phyloP scores from a whole-genome alignment of 2,113 vertebrate species.

The Rhadina sibilatrix region DNA sequence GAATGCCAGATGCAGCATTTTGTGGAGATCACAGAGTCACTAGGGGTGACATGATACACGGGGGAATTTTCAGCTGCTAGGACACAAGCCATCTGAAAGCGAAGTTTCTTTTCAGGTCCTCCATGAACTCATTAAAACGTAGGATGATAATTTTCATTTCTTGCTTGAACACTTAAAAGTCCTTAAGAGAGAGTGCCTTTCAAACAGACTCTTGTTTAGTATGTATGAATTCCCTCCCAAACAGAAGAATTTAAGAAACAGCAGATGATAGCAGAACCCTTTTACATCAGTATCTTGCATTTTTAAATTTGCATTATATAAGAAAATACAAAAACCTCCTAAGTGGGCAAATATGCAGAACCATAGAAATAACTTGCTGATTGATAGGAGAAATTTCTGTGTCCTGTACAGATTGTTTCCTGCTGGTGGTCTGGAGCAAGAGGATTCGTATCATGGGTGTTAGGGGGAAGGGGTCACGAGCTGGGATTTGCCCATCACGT shows the following conservation, averaged over 20 bases:
- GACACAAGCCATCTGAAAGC: not conserved
- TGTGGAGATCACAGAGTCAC: not conserved
- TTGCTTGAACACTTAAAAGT: slow-evolving; percentile 21
- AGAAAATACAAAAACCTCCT: not conserved
- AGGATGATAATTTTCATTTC: not conserved
- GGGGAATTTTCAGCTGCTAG: not conserved
- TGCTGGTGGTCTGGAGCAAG: not conserved
- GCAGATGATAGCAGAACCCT: slow-evolving; percentile 35
- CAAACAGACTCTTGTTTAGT: slow-evolving; percentile 20
- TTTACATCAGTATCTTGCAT: not conserved
- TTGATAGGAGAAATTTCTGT: not conserved
- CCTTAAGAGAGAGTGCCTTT: slow-evolving; percentile 41
- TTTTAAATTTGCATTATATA: slow-evolving; percentile 8
- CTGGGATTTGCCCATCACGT: not conserved
- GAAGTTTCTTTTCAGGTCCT: slow-evolving; percentile 28
- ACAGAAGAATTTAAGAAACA: slow-evolving; percentile 20
- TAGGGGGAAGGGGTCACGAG: not conserved
- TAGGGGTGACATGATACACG: not conserved
- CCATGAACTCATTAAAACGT: not conserved
- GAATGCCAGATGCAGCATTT: not conserved
- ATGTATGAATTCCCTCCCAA: slow-evolving; percentile 37
- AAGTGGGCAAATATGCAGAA: slow-evolving; percentile 26
- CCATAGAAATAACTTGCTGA: slow-evolving; percentile 9
- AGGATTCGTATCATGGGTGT: not conserved
- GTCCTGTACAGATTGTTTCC: not conserved